Percentiles rank a stretch among this genome's conserved stretches.
Evolutionary conservation across 2,888 invertebrate genomes (phyloP).

Genomic region (Hyposoter dolosus): DNA sequence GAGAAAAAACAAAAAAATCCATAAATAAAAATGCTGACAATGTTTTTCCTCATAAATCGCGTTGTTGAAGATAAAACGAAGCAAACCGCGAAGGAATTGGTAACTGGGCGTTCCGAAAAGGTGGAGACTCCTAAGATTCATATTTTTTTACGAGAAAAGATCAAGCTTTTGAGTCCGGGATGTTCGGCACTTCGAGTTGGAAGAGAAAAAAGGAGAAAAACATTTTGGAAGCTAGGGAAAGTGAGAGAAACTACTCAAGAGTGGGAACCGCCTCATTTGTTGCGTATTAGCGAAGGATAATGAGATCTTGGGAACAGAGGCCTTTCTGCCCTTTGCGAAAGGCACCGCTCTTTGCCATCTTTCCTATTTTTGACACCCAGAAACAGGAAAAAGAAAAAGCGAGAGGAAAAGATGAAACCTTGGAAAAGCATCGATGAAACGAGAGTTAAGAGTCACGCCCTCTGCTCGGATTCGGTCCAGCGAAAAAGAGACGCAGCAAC

Average conservation of each 20-base stretch:
- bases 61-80: conserved; percentile 22
- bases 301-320: conserved; percentile 76
- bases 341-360: conserved; percentile 53
- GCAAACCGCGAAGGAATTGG: conserved; percentile 19
- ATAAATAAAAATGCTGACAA: conserved; percentile 28
- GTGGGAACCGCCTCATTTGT: conserved; percentile 75
- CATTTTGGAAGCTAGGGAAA: not conserved
- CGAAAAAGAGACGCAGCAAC: conserved; percentile 28
- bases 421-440: conserved; percentile 51
- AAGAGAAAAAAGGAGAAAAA: conserved; percentile 4
- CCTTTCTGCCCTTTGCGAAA: conserved; percentile 70
- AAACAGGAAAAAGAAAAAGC: conserved; percentile 39
- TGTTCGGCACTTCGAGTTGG: conserved; percentile 12
- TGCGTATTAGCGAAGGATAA: conserved; percentile 81
- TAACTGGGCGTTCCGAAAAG: conserved; percentile 41
- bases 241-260: conserved; percentile 30
- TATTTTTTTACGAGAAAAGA: conserved; percentile 36
- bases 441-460: conserved; percentile 55
- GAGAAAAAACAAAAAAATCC: not conserved
- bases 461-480: conserved; percentile 40
- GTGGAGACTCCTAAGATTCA: conserved; percentile 38
- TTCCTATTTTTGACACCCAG: conserved; percentile 24
- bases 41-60: conserved; percentile 60
- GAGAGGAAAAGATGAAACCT: conserved; percentile 25
- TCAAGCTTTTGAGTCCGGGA: conserved; percentile 3